Base-by-base conservation (phyloP, 1,140 invertebrate species). In the Solenopsis fugax region DNA sequence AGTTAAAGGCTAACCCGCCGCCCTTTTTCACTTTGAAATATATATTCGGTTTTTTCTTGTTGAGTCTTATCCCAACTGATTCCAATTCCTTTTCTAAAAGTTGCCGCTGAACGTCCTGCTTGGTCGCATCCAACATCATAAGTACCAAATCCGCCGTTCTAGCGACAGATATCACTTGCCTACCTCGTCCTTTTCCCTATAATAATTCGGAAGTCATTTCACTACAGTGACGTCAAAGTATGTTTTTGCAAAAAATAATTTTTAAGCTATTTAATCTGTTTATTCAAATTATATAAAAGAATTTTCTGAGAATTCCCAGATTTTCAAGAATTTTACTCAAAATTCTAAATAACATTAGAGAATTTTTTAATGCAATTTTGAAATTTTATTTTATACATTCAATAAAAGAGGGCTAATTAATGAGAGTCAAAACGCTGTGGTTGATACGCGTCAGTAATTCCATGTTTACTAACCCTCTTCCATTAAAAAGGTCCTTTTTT, bases 111-210 rank as follows among this genome's bases (percentile, higher is more conserved):
- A 99, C 97, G 95, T 99, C 99, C 89, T 98, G 98, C 95, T 99
- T 99, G 0, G 98, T 99, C 2, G 99, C 99, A 96, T 99, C 99
- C 92, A 99, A 95, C 99, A 99, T 99, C 97, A 99, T 99, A n/a
- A 99, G 95, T 41, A 99, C 98, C 86, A 99, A 95, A 95, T 99
- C 99, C 2, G 99, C 98, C 24, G 99, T 99, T 90, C 99, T 96
- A 0, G 99, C 99, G 29, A 99, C 99, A 67, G 99, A 98, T 94
- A 99, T 99, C 2, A 99, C 98, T 96, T 98, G 96, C 52, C 95
- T 93, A 65, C 95, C 94, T 93, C 94, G 92, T 91, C 94, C 95
- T 93, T 95, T 95, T 10, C 94, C 94, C 94, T 95, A 75, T 21
- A 73, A 64, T 45, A 88, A 41, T 29, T 76, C 37, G 58, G 13